Evolutionary conservation across 2,797 vertebrate genomes (phyloP), one percentile per base, ranked within the genome.

Genomic region (Anomalospiza imberbis): DNA sequence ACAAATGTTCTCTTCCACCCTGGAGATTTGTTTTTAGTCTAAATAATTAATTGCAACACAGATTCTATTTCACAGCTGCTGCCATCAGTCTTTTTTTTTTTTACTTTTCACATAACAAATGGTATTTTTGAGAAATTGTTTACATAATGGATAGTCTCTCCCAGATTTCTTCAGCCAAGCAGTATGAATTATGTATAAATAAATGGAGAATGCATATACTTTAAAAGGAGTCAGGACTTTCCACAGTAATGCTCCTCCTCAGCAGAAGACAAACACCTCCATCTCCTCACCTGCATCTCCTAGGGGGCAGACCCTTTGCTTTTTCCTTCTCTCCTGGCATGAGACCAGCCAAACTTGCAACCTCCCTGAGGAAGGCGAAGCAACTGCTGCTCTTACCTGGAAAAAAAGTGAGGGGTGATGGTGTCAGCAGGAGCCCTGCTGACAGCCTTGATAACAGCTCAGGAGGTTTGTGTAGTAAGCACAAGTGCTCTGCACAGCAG

Each of bases 11-110:
- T 83, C 51, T 89, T 83, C 63, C 25, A 71, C 25, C 18, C 25
- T 76, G 42, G 22, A 57, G 45, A 67, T 86, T 85, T 80, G 36
- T 3, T 58, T 91, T 91, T 34, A 78, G 32, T 51, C 60, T 95
- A 90, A 96, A 94, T 71, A 91, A 90, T 85, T 82, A n/a, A 90
- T 63, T 40, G 44, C 73, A 91, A 80, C 13, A 45, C 29, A 67
- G 53, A 91, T 76, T 79, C 34, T 34, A 73, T 91, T 91, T 93
- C 93, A 76, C 73, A 79, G 31, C 80, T 67, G 29, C 57, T 88
- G 66, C 48, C 67, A 88, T 55, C 58, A 66, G 38, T 50, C 38
- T 79, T 67, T 79, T 62, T 83, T 40, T 40, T 92, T 77, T 89
- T 84, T 17, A 54, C 44, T 67, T 83, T 89, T 87, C 75, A 89